phyloP scores from a whole-genome alignment of 2,113 vertebrate species.

The Hemiscyllium ocellatum region DNA sequence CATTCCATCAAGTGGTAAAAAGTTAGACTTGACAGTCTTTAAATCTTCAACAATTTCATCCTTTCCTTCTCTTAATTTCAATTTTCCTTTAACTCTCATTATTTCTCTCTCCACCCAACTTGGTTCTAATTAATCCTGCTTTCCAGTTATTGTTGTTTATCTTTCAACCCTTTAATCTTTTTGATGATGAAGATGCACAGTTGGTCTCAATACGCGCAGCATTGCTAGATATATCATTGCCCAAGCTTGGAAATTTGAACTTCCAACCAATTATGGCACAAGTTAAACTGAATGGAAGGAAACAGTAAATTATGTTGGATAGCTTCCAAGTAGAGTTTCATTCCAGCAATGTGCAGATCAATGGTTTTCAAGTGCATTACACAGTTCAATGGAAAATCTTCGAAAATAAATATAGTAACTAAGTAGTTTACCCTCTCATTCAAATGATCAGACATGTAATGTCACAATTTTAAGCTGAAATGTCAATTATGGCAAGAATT shows the following conservation, averaged over 20 bases:
- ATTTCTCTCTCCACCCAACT: not conserved
- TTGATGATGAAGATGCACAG: not conserved
- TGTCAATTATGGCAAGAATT: not conserved
- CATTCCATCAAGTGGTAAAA: not conserved
- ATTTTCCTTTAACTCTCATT: not conserved
- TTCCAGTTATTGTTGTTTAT: not conserved
- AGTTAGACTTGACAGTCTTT: not conserved
- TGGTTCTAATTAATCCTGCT: not conserved
- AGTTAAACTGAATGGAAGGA: not conserved
- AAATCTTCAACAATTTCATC: not conserved
- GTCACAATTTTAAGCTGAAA: not conserved
- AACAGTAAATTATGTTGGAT: not conserved
- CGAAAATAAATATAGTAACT: not conserved
- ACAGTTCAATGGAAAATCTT: not conserved
- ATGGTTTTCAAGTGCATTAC: not conserved
- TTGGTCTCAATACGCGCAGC: not conserved
- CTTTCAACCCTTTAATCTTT: not conserved
- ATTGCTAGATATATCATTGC: not conserved
- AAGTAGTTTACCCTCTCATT: not conserved
- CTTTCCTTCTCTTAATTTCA: not conserved
- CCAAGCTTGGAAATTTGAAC: not conserved
- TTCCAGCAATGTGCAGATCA: not conserved
- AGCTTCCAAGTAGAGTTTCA: not conserved
- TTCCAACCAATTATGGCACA: not conserved
- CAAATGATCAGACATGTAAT: not conserved